Evolutionary conservation across 2,113 vertebrate genomes (phyloP), one percentile per base, ranked within the genome.

Genomic region (Perognathus longimembris): DNA sequence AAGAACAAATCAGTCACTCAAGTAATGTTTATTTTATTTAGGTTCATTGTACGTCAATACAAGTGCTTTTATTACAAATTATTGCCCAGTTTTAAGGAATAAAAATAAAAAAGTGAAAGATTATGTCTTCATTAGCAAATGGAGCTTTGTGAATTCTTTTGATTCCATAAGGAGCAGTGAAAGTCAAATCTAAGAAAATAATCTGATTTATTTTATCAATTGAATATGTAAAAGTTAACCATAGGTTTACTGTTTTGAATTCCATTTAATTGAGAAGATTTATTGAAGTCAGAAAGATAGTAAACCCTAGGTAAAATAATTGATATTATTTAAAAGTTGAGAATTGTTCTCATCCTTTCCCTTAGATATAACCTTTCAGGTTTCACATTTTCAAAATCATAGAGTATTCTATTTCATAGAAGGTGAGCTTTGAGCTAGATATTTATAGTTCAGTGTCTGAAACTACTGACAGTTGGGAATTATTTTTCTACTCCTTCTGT

Each of bases 371-470:
- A 57, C 0, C 2, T 59, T 64, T 76, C 5, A 89, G 32, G 22
- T 17, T 67, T 78, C 45, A 24, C 22, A 61, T 59, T 95, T 67
- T 86, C 18, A 78, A 81, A 82, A 83, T 73, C 9, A 80, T 22
- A 69, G 15, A 71, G 15, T 61, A 77, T 22, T 32, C 11, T 18
- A 32, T 45, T 63, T 89, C 28, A 91, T 2, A 70, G 2, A 50
- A 18, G 11, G 85, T 17, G 73, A 84, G 12, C 1, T 38, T 69
- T 84, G 61, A 92, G 34, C 38, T 69, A 10, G 6, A 89, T 34
- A 34, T 73, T 78, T 88, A 12, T 42, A 81, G 75, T 38, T 2
- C 64, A 50, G 9, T 14, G 5, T 54, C 63, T 94, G 7, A 34
- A 95, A 91, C 71, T 54, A 59, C 9, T 78, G 24, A 88, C 61